Evolutionary conservation across 2,888 invertebrate genomes (phyloP), one percentile per base, ranked within the genome.

Genomic region (Limnephilus auricula): DNA sequence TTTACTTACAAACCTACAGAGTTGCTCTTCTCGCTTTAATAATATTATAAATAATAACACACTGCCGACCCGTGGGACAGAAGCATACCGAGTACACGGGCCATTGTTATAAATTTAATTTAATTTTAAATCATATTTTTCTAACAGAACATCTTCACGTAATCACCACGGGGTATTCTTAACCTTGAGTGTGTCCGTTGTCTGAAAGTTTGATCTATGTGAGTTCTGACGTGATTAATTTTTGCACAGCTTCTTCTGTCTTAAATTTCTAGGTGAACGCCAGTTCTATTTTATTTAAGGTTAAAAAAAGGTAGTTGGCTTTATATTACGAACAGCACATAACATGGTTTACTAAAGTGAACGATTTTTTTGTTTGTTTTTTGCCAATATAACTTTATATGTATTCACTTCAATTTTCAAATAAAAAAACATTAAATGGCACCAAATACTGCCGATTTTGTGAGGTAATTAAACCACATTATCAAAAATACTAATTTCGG

Each of bases 61-160:
- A 65, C 65, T 65, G 25, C 78, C 78, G 78, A 50, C 32, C 65
- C 87, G 87, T 87, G 87, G 78, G 87, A 87, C 87, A 50, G 85
- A 37, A 65, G 18, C 65, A n/a, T 25, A 65, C 65, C 65, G n/a
- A 25, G 1, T 25, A n/a, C 25, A 65, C 40, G 30, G 37, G 85
- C 85, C 85, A 85, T 85, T 85, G 85, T 85, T 85, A 40, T 30
- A 34, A 85, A 25, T 65, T 65, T 82, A 82, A 34, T 82, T 82
- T 25, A 34, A 9, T 6, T 32, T 32, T 82, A 15, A 82, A 34
- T 18, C 34, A 82, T 34, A 25, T 82, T 82, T 34, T 25, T 25
- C 25, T 1, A 65, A 65, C 6, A 65, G 9, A 65, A 65, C 9
- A 65, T 65, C n/a, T n/a, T 25, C 65, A n/a, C 6, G n/a, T 25